Evolutionary conservation across 2,113 vertebrate genomes (phyloP), one percentile per base, ranked within the genome.

Genomic region (Clupea harengus): DNA sequence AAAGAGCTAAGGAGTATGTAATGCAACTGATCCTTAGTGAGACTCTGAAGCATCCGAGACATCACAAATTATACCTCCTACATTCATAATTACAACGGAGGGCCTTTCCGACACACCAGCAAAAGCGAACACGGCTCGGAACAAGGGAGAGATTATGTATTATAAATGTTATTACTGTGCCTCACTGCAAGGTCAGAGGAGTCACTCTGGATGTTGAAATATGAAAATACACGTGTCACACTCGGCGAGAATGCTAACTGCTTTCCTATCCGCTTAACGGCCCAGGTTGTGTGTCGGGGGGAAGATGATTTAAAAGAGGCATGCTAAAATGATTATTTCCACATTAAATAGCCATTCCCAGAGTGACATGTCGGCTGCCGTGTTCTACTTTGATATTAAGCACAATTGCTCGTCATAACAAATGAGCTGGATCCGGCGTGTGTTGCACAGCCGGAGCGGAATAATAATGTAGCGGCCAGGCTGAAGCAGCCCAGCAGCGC

Each of bases 161-260:
- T 93, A 94, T 94, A 93, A 93, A 95, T 94, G 93, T 93, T 95
- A 94, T 95, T 94, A 94, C 94, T 93, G 93, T 87, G 86, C 88
- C 92, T 91, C 89, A 91, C 60, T 89, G 90, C 93, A 94, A 94
- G 94, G 95, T 94, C 91, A 72, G 89, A 81, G 85, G 93, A 92
- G 92, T 93, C 92, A 93, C 93, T 92, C 90, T 91, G 90, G 88
- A 92, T 93, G 92, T 92, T 93, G 93, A 94, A 94, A 92, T 92
- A 93, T 93, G 93, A 91, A 93, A 88, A 45, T 83, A 72, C 50
- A 50, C 72, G 78, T 82, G 50, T 92, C 88, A 88, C 84, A 89
- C 89, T 92, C 89, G 92, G 92, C 90, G 90, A 91, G 90, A 81
- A 90, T 45, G 67, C 90, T 86, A 92, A 93, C 89, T 85, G 88